Conservation (phyloP, 2,888 invertebrate species). For the Patella ulyssiponensis region DNA sequence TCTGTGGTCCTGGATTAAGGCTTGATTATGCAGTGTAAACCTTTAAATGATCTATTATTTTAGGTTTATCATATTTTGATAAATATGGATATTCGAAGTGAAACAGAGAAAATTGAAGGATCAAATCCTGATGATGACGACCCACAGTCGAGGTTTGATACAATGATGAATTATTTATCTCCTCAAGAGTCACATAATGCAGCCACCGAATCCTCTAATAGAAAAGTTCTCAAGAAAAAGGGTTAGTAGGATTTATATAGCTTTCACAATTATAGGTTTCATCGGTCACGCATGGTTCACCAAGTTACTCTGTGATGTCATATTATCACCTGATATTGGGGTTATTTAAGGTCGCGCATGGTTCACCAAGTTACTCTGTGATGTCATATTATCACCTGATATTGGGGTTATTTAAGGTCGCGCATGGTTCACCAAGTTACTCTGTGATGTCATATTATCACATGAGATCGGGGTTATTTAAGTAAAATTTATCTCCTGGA, state of each 20-base stretch:
- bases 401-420: too few relatives aligned
- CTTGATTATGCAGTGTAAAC: background rate
- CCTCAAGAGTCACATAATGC: constrained; percentile 14
- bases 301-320: too few relatives aligned
- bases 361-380: too few relatives aligned
- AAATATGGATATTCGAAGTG: constrained; percentile 64
- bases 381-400: too few relatives aligned
- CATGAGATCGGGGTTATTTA: too few relatives aligned
- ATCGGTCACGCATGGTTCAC: too few relatives aligned
- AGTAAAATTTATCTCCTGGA: too few relatives aligned
- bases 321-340: too few relatives aligned
- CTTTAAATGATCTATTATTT: constrained; percentile 24
- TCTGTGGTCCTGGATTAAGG: background rate
- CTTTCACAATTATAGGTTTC: too few relatives aligned
- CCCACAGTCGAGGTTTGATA: constrained; percentile 13
- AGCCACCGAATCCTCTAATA: background rate
- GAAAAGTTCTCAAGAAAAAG: constrained; percentile 24
- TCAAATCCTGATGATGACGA: constrained; percentile 32
- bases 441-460: too few relatives aligned
- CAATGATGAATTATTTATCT: background rate
- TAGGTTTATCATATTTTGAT: constrained; percentile 69
- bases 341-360: too few relatives aligned
- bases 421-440: too few relatives aligned
- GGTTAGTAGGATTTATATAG: constrained; percentile 1
- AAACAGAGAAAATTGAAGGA: constrained; percentile 46